Evolutionary conservation across 2,113 vertebrate species (phyloP).

Genomic region (Cricetomys ansorgei): DNA sequence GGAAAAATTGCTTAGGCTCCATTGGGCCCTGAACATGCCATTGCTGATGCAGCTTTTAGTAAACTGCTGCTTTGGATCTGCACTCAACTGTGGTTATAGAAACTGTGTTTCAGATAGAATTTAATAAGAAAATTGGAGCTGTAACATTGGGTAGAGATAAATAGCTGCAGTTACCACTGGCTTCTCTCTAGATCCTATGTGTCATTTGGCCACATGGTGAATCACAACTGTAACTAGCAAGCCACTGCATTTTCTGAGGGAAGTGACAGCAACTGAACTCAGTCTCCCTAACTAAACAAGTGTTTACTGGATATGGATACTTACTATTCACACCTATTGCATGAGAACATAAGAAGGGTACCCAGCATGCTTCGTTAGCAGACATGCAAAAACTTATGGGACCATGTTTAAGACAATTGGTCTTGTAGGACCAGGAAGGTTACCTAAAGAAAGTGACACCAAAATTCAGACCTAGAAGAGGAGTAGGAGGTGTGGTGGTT

Average conservation of each 20-base stretch:
- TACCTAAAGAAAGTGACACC: neutral
- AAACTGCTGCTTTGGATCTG: neutral
- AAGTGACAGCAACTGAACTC: neutral
- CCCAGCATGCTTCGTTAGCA: neutral
- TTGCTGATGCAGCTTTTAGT: neutral
- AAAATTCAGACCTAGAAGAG: neutral
- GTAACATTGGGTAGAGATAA: neutral
- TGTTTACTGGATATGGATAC: neutral
- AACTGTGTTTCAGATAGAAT: neutral
- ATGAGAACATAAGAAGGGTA: neutral
- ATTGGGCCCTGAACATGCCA: neutral
- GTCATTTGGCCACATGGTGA: neutral
- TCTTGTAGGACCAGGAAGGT: neutral
- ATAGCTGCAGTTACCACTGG: neutral
- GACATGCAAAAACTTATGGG: neutral
- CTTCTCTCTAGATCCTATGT: neutral
- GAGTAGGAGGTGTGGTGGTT: neutral
- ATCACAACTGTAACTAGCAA: neutral
- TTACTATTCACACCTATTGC: neutral
- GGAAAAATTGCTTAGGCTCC: neutral
- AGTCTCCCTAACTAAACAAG: neutral
- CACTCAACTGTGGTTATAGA: neutral
- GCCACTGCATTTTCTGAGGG: neutral
- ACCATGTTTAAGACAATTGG: neutral
- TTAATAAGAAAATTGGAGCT: neutral